Base-by-base conservation (phyloP, 2,888 invertebrate genomes). In the Leptinotarsa rubiginosa region DNA sequence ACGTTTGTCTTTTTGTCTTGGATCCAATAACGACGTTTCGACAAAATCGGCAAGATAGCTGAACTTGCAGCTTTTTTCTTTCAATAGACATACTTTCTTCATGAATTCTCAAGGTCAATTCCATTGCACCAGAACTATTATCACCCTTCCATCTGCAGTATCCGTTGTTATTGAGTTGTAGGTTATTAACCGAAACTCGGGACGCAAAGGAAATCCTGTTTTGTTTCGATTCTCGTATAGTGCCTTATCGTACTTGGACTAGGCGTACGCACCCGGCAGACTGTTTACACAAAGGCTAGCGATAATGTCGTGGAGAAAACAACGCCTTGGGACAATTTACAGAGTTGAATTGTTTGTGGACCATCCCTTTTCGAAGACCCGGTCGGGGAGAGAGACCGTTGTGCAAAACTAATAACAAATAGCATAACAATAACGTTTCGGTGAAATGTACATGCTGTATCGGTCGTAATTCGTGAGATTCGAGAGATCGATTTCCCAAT, bases 201-300 rank as follows among this genome's bases (percentile, higher is more conserved):
- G 41, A 10, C 10, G 41, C 41, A 41, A 41, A 41, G 41, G 41
- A 41, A 41, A 41, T 41, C 41, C 41, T 20, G 56, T 56, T 56
- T 56, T 22, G 56, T 56, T 22, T 56, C 56, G 56, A 15, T 22
- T 22, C 13, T 10, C 10, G 16, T 56, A 7, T 22, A 56, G 15
- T 22, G 56, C 20, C 15, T 56, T 56, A 56, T 56, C 56, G 56
- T 16, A 25, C 56, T 56, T 56, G 22, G 56, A 56, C 56, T 20
- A 12, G 13, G 15, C 20, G 20, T 22, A 56, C 56, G 56, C 56
- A 56, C 56, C 56, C 15, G 3, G 16, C 56, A 22, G 22, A 56
- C 56, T 22, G 56, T 56, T 56, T 56, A 56, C 56, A 56, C 56
- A 56, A 56, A 13, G 22, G 20, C 56, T 13, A 22, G 56, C 56